Conservation (phyloP, 2,797 vertebrate species). For the Forpus xanthops region DNA sequence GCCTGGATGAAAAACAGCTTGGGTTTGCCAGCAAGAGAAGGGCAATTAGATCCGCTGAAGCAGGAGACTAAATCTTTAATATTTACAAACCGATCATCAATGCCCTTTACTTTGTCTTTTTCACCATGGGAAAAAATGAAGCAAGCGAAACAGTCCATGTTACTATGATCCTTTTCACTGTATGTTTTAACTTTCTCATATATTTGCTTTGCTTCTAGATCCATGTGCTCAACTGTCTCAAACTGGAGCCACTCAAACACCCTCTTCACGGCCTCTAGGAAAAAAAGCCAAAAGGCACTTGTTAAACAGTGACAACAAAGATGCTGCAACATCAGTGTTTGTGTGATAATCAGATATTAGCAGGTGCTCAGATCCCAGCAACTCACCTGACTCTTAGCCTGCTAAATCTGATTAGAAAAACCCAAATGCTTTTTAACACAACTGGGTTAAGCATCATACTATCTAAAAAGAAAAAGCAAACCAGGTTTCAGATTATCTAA, state of each 20-base stretch:
- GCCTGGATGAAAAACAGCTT: constrained; percentile 71
- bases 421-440: background rate
- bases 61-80: constrained; percentile 27
- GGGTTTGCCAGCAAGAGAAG: constrained; percentile 63
- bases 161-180: constrained; percentile 41
- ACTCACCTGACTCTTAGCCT: background rate
- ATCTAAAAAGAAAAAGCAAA: background rate
- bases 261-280: constrained; percentile 43
- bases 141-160: constrained; percentile 67
- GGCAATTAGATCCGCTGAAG: constrained; percentile 58
- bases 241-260: constrained; percentile 64
- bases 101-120: constrained; percentile 32
- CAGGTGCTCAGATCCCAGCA: background rate
- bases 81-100: constrained; percentile 2
- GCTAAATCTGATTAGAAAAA: background rate
- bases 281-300: background rate
- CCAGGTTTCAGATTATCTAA: background rate
- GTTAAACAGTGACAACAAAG: background rate
- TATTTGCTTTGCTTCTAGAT: constrained; percentile 45
- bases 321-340: background rate
- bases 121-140: constrained; percentile 63
- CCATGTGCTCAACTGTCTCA: constrained; percentile 6
- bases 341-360: background rate
- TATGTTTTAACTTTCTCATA: constrained; percentile 16
- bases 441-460: background rate